Percentiles rank a stretch among this genome's conserved stretches.
phyloP scores from a whole-genome alignment of 2,113 vertebrate genomes.

The Neomonachus schauinslandi region DNA sequence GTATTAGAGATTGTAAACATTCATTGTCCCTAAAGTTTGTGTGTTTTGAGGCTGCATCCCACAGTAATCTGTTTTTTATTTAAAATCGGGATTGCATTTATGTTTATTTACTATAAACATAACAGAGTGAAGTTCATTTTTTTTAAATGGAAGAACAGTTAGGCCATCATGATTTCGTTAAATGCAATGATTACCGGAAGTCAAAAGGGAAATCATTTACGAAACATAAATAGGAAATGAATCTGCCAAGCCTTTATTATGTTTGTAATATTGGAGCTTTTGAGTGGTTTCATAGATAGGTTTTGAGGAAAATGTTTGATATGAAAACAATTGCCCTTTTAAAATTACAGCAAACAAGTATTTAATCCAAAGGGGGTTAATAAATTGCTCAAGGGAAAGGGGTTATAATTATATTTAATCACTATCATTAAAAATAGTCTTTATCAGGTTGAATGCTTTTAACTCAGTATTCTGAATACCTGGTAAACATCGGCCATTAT shows the following conservation, averaged over 20 bases:
- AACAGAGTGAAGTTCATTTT: background rate
- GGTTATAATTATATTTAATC: constrained; percentile 74
- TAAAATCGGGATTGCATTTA: background rate
- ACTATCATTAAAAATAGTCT: constrained; percentile 69
- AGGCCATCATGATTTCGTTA: background rate
- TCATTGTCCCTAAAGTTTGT: background rate
- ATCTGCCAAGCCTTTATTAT: constrained; percentile 13
- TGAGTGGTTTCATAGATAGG: background rate
- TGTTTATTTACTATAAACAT: constrained; percentile 35
- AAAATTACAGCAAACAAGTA: constrained; percentile 57
- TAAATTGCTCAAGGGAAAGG: constrained; percentile 44
- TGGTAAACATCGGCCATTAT: constrained; percentile 17
- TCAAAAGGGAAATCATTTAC: constrained; percentile 46
- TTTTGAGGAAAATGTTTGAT: constrained; percentile 50
- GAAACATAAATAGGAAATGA: constrained; percentile 34
- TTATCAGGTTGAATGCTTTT: constrained; percentile 67
- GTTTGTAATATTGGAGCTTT: constrained; percentile 34
- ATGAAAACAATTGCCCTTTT: constrained; percentile 53
- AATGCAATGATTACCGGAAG: constrained; percentile 10
- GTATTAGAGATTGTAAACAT: background rate
- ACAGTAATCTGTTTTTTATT: constrained; percentile 30
- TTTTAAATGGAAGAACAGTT: background rate
- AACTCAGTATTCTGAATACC: constrained; percentile 32
- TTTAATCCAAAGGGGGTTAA: constrained; percentile 61
- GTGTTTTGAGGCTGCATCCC: background rate